phyloP scores from a whole-genome alignment of 2,797 vertebrate genomes.

The Semotilus atromaculatus region DNA sequence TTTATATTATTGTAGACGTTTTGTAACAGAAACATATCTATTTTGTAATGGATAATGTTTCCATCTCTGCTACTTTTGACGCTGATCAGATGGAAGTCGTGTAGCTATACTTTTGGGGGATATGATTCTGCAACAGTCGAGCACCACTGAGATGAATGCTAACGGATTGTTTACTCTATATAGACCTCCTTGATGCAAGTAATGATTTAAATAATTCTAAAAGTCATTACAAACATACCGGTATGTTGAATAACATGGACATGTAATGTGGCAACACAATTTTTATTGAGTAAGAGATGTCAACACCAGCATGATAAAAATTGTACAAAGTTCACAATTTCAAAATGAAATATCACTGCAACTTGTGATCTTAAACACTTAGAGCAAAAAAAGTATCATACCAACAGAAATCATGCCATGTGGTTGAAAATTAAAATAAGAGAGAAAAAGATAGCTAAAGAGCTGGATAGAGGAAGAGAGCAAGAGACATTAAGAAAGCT shows the following conservation, averaged over 20 bases:
- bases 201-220: neutral
- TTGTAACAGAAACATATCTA: neutral
- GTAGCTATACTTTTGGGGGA: neutral
- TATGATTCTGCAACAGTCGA: neutral
- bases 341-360: constrained; percentile 98
- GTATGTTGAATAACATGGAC: neutral
- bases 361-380: constrained; percentile 97
- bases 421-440: constrained; percentile 91
- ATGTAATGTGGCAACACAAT: constrained; percentile 85
- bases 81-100: neutral
- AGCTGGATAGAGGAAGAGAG: constrained; percentile 64
- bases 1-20: neutral
- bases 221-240: neutral
- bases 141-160: neutral
- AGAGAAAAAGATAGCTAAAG: constrained; percentile 67
- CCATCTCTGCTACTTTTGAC: no score
- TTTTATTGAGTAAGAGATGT: constrained; percentile 99
- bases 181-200: neutral
- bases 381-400: constrained; percentile 95
- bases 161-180: neutral
- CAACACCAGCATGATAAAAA: constrained; percentile 99
- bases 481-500: constrained; percentile 69
- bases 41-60: neutral
- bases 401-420: constrained; percentile 97
- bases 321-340: constrained; percentile 99